phyloP scores from a whole-genome alignment of 2,113 vertebrate species.

The Limanda limanda region DNA sequence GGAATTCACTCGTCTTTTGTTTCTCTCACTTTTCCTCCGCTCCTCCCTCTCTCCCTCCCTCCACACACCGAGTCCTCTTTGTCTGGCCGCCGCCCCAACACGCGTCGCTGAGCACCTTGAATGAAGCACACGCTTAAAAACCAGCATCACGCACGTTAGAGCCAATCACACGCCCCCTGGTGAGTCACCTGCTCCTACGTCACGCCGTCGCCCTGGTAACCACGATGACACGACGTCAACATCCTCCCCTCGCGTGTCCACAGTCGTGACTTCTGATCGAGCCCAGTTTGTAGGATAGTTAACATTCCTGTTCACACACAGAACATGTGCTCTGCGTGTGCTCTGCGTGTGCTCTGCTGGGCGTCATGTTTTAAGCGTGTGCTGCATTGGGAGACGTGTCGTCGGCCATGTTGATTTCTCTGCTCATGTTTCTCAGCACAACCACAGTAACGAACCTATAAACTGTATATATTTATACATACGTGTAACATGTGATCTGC shows the following conservation, averaged over 20 bases:
- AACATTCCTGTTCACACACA: slow-evolving; percentile 60
- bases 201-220: slow-evolving; percentile 26
- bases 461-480: slow-evolving; percentile 82
- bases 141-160: slow-evolving; percentile 43
- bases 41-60: background rate
- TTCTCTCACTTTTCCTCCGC: background rate
- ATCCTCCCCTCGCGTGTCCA: background rate
- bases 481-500: slow-evolving; percentile 66
- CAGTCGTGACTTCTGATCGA: background rate
- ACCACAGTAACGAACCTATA: slow-evolving; percentile 56
- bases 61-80: slow-evolving; percentile 8
- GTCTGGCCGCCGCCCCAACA: background rate
- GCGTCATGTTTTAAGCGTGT: slow-evolving; percentile 48
- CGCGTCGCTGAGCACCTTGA: slow-evolving; percentile 18
- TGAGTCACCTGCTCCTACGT: slow-evolving; percentile 16
- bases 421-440: slow-evolving; percentile 58
- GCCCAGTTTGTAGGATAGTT: slow-evolving; percentile 29
- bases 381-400: slow-evolving; percentile 59
- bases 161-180: background rate
- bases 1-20: background rate
- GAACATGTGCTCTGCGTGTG: too few species aligned
- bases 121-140: slow-evolving; percentile 65
- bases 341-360: slow-evolving; percentile 25
- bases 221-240: slow-evolving; percentile 23
- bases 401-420: slow-evolving; percentile 28